Percentiles rank a stretch among this genome's conserved stretches.
phyloP scores from a whole-genome alignment of 2,888 invertebrate species.

The Xanthorhoe designata region DNA sequence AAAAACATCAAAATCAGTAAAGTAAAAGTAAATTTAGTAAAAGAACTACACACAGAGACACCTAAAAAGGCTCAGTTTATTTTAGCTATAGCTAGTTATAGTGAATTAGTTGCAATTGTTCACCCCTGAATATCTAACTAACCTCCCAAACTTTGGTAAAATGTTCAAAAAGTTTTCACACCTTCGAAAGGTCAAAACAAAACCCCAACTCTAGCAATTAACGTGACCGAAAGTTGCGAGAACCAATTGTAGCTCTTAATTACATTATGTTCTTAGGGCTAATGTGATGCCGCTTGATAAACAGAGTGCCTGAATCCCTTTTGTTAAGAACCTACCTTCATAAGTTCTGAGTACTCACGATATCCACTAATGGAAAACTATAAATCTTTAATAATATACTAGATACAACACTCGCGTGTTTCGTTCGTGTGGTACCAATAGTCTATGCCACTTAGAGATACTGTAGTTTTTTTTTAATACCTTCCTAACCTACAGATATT shows the following conservation, averaged over 20 bases:
- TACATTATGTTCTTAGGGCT: conserved; percentile 27
- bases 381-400: too few relatives aligned
- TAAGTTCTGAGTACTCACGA: conserved; percentile 9
- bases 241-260: conserved; percentile 30
- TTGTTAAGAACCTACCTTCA: conserved; percentile 12
- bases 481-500: too few relatives aligned
- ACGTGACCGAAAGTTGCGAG: conserved; percentile 22
- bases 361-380: background rate
- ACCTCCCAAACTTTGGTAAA: background rate
- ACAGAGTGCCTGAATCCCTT: conserved; percentile 22
- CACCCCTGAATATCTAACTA: background rate
- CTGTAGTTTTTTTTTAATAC: too few relatives aligned
- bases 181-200: background rate
- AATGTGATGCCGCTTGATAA: conserved; percentile 23
- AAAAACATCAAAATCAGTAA: too few relatives aligned
- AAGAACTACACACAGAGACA: too few relatives aligned
- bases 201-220: conserved; percentile 36
- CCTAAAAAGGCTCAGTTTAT: too few relatives aligned
- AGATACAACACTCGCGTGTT: too few relatives aligned
- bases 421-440: too few relatives aligned
- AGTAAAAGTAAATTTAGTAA: too few relatives aligned
- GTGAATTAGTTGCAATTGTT: too few relatives aligned
- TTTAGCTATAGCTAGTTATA: too few relatives aligned
- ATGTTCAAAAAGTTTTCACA: conserved; percentile 4
- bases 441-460: too few relatives aligned